Evolutionary conservation across 2,797 vertebrate genomes (phyloP).

Genomic region (Natrix natrix): DNA sequence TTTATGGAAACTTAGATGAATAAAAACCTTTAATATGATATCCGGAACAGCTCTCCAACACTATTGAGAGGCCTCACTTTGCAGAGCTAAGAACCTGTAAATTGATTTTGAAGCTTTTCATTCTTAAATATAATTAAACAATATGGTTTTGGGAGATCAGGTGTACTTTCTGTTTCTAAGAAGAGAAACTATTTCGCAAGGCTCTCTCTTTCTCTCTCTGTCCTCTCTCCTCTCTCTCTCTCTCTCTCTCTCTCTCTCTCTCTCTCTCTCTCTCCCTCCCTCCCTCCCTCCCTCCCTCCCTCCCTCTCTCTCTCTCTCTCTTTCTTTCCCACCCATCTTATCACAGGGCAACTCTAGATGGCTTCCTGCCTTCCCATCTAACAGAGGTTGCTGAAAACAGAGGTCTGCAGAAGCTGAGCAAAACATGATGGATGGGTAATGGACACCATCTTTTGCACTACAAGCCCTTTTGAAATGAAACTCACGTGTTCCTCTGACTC

Average conservation of each 20-base stretch:
- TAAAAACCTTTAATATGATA: slow-evolving; percentile 20
- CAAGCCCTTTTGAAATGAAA: not conserved
- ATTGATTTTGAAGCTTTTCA: slow-evolving; percentile 5
- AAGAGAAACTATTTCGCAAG: slow-evolving; percentile 38
- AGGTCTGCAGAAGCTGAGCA: not conserved
- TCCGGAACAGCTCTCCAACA: not conserved
- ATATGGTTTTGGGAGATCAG: not conserved
- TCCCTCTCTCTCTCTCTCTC: too few relatives aligned
- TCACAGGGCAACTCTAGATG: not conserved
- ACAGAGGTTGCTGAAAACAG: not conserved
- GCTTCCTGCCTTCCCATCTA: not conserved
- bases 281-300: too few relatives aligned
- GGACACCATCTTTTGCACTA: not conserved
- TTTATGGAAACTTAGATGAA: not conserved
- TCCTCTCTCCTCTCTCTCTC: not conserved
- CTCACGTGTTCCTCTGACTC: not conserved
- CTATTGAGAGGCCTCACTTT: slow-evolving; percentile 27
- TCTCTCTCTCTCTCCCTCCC: too few relatives aligned
- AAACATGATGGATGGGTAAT: not conserved
- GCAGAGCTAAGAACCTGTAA: slow-evolving; percentile 22
- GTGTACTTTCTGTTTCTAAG: slow-evolving; percentile 42
- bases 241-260: too few relatives aligned
- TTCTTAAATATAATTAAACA: slow-evolving; percentile 17
- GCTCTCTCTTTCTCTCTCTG: not conserved
- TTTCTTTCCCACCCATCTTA: not conserved